These are phyloP conservation scores for Galemys pyrenaicus DNA, from an alignment of 2,113 vertebrate genomes.

Conservation along the genomic window DNA sequence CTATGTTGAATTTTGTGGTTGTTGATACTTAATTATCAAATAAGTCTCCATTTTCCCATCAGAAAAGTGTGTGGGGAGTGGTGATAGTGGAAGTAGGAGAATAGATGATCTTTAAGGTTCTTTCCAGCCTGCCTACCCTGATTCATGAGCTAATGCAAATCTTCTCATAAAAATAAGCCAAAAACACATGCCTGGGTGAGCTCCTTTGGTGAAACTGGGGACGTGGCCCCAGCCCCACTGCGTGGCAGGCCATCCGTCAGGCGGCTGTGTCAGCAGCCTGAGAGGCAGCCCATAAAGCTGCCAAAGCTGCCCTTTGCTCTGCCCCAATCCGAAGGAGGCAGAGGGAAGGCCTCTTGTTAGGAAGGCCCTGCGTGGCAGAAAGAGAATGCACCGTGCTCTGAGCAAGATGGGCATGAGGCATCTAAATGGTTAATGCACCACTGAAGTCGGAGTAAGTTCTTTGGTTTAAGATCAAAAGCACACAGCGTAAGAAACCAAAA, in stretches of 20 bases:
- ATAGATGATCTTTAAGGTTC: not conserved
- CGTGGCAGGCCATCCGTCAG: slow-evolving; percentile 70
- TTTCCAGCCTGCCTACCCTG: slow-evolving; percentile 25
- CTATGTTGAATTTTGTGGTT: slow-evolving; percentile 28
- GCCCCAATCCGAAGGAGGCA: slow-evolving; percentile 67
- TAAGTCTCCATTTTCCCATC: slow-evolving; percentile 57
- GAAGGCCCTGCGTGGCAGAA: not conserved
- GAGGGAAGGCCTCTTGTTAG: slow-evolving; percentile 53
- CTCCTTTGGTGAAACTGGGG: slow-evolving; percentile 31
- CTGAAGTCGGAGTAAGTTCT: slow-evolving; percentile 73
- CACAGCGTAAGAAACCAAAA: slow-evolving; percentile 71
- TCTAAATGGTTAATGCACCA: slow-evolving; percentile 63
- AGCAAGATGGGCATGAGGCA: slow-evolving; percentile 46
- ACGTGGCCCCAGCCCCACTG: slow-evolving; percentile 68
- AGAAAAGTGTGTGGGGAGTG: slow-evolving; percentile 44
- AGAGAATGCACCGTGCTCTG: not conserved
- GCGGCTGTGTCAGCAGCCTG: slow-evolving; percentile 70
- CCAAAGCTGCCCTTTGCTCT: slow-evolving; percentile 69
- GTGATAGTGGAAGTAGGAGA: not conserved
- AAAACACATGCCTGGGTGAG: slow-evolving; percentile 28
- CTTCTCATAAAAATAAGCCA: slow-evolving; percentile 38
- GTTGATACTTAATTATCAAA: slow-evolving; percentile 68
- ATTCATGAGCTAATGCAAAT: slow-evolving; percentile 62
- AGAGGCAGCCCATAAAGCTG: slow-evolving; percentile 80
- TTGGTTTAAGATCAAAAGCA: slow-evolving; percentile 81